A percentile compares a stretch with the other conserved stretches of the same genome.
These are phyloP conservation scores for Drosophila busckii DNA, from an alignment of 1,140 invertebrate genomes.

Conservation along the genomic window DNA sequence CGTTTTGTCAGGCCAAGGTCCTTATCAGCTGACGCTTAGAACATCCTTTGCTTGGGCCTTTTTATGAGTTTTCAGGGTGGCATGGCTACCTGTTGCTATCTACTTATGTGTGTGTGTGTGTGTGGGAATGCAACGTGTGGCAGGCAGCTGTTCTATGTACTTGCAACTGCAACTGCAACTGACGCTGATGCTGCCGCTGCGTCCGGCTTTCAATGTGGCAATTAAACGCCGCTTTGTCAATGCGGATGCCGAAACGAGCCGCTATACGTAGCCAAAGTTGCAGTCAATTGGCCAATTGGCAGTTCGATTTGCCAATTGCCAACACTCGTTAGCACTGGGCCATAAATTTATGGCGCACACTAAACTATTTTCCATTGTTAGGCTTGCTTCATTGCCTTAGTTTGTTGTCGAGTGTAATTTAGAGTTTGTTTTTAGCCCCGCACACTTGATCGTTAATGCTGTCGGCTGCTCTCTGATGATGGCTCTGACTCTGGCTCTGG, in stretches of 20 bases:
- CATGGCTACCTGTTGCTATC: slow-evolving; percentile 38
- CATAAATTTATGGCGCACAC: background rate
- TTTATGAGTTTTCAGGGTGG: slow-evolving; percentile 46
- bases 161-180: background rate
- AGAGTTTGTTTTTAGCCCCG: slow-evolving; percentile 62
- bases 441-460: slow-evolving; percentile 44
- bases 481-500: slow-evolving; percentile 24
- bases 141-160: slow-evolving; percentile 15
- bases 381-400: too few relatives aligned
- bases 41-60: slow-evolving; percentile 40
- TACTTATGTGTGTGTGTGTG: slow-evolving; percentile 26
- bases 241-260: slow-evolving; percentile 59
- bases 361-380: too few relatives aligned
- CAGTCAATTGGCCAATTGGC: slow-evolving; percentile 62
- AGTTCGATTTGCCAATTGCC: slow-evolving; percentile 38
- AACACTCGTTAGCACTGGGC: slow-evolving; percentile 14
- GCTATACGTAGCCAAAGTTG: slow-evolving; percentile 36
- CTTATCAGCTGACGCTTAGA: slow-evolving; percentile 55
- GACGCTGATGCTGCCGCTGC: background rate
- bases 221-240: slow-evolving; percentile 67
- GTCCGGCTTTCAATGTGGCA: slow-evolving; percentile 27
- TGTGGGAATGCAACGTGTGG: slow-evolving; percentile 52
- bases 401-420: slow-evolving; percentile 58
- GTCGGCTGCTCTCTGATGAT: slow-evolving; percentile 61
- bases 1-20: slow-evolving; percentile 12